Evolutionary conservation across 1,140 invertebrate species (phyloP).

Genomic region (Phocides pigmalion): DNA sequence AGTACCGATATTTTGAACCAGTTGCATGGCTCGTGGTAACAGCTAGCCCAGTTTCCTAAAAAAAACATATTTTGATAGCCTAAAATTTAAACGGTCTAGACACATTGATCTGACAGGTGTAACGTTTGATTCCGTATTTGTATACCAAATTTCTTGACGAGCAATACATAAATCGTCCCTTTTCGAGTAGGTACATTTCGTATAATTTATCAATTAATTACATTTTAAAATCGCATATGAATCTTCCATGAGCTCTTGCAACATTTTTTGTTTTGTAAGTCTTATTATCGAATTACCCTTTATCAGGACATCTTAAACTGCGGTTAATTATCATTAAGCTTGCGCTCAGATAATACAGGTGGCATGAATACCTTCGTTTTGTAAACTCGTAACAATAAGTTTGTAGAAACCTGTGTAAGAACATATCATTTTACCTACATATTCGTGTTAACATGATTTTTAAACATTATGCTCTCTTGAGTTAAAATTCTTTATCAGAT

Average conservation of each 20-base stretch:
- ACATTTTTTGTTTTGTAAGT: slow-evolving; percentile 31
- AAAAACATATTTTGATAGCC: too few species aligned
- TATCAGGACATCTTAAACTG: slow-evolving; percentile 51
- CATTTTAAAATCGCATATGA: slow-evolving; percentile 28
- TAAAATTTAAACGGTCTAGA: not conserved
- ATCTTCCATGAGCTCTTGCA: slow-evolving; percentile 31
- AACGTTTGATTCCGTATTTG: not conserved
- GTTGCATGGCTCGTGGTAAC: too few species aligned
- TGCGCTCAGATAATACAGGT: slow-evolving; percentile 30
- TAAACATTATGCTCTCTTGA: too few species aligned
- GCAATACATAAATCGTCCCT: slow-evolving; percentile 4
- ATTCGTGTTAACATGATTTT: too few species aligned
- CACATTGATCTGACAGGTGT: slow-evolving; percentile 1
- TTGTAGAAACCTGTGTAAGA: too few species aligned
- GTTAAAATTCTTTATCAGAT: too few species aligned
- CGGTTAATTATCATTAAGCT: slow-evolving; percentile 45
- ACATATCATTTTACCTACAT: not conserved
- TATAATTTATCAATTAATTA: slow-evolving; percentile 32
- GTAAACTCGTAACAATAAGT: slow-evolving; percentile 17
- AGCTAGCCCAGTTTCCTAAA: too few species aligned
- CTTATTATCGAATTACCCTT: slow-evolving; percentile 44
- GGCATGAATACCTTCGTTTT: slow-evolving; percentile 10
- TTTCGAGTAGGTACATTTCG: slow-evolving; percentile 21
- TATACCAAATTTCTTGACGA: not conserved
- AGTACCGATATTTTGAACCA: too few species aligned